Conservation (phyloP, 2,888 invertebrate species). For the Tenthredo mesomela region DNA sequence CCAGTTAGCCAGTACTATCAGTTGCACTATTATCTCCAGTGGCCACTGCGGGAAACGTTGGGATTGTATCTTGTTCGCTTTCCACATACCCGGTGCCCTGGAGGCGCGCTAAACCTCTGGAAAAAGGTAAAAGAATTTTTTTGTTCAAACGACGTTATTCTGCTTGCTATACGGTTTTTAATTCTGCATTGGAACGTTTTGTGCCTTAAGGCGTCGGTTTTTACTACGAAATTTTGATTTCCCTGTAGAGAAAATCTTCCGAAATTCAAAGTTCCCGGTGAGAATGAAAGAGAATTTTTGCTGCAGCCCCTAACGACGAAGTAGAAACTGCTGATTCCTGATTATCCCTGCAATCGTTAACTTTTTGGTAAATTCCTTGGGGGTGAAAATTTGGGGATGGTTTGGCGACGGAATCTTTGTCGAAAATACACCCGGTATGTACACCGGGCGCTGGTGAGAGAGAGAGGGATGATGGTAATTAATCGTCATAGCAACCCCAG, state of each 20-base stretch:
- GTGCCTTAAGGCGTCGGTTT: not conserved
- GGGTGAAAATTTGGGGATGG: not conserved
- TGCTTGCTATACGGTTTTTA: not conserved
- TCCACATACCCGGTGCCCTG: slow-evolving; percentile 50
- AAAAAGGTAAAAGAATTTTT: not conserved
- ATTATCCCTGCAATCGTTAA: not conserved
- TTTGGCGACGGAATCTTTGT: not conserved
- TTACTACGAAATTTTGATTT: not conserved
- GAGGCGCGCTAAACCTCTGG: not conserved
- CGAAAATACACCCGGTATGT: slow-evolving; percentile 28
- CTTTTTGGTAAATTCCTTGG: not conserved
- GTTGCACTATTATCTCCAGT: slow-evolving; percentile 75
- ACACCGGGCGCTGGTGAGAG: not conserved
- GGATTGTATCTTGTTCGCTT: slow-evolving; percentile 58
- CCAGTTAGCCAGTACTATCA: slow-evolving; percentile 75
- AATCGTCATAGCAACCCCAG: slow-evolving; percentile 77
- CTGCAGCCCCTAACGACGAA: not conserved
- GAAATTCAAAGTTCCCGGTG: too few species aligned
- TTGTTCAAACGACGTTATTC: not conserved
- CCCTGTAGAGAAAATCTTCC: not conserved
- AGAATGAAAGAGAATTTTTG: not conserved
- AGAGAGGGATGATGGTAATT: slow-evolving; percentile 76
- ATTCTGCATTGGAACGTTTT: not conserved
- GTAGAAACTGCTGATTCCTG: not conserved
- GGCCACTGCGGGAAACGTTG: slow-evolving; percentile 67